Evolutionary conservation across 2,797 vertebrate species (phyloP).

Genomic region (Eleutherodactylus coqui): DNA sequence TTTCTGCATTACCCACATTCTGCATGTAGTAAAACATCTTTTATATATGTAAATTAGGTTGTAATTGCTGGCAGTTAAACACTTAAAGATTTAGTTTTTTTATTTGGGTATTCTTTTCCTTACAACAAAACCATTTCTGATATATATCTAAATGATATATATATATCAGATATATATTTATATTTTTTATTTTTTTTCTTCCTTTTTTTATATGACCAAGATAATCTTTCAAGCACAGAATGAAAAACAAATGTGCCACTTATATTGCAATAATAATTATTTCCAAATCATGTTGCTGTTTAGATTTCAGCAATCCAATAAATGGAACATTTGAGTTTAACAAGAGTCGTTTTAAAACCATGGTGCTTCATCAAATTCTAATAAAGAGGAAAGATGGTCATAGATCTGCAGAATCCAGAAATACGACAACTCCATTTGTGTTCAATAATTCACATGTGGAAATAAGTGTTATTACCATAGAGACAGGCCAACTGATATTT

Average conservation of each 20-base stretch:
- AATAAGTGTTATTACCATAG: constrained; percentile 61
- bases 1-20: neutral
- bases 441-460: constrained; percentile 60
- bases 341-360: constrained; percentile 25
- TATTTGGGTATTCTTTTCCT: too few species aligned
- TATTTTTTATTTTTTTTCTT: too few species aligned
- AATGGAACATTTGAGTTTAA: constrained; percentile 36
- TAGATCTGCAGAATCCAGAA: constrained; percentile 41
- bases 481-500: constrained; percentile 56
- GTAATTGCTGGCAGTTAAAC: neutral
- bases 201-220: neutral
- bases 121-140: too few species aligned
- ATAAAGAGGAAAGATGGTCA: constrained; percentile 23
- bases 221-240: constrained; percentile 3
- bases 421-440: constrained; percentile 55
- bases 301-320: constrained; percentile 24
- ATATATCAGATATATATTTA: neutral
- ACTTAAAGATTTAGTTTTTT: neutral
- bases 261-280: constrained; percentile 47
- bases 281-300: neutral
- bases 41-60: neutral
- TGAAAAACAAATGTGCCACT: constrained; percentile 49
- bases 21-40: neutral
- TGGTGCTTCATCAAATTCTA: constrained; percentile 41
- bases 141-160: too few species aligned